Percentiles rank a stretch among this genome's conserved stretches.
These are phyloP conservation scores for Cataglyphis hispanica DNA, from an alignment of 1,140 invertebrate genomes.

Conservation along the genomic window DNA sequence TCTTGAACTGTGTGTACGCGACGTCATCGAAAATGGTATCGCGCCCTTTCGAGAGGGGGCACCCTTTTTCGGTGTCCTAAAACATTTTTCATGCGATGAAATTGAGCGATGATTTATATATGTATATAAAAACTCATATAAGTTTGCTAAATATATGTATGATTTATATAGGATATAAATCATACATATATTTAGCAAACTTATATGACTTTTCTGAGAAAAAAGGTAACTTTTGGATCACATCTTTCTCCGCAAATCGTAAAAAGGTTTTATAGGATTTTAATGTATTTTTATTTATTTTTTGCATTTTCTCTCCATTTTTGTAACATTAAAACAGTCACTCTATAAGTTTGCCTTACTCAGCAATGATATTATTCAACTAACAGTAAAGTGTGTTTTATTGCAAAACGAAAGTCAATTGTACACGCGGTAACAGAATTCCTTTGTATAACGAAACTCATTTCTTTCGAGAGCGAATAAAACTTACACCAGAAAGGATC, in stretches of 20 bases:
- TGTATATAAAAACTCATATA: conserved; percentile 2
- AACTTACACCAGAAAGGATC: conserved; percentile 3
- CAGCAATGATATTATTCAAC: neutral
- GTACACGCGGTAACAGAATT: neutral
- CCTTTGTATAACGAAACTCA: neutral
- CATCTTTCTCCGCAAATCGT: neutral
- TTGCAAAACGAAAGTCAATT: conserved; percentile 15
- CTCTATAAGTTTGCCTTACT: neutral
- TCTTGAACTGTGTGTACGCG: neutral
- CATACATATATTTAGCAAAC: neutral
- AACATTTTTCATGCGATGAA: neutral
- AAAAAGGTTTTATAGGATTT: neutral
- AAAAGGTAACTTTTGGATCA: conserved; percentile 19
- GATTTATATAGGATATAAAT: no score
- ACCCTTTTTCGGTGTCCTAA: neutral
- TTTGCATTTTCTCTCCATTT: neutral
- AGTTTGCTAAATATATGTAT: neutral
- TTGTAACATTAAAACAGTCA: neutral
- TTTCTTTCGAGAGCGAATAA: neutral
- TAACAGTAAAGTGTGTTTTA: neutral
- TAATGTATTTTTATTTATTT: neutral
- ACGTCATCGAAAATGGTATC: neutral
- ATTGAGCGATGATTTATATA: conserved; percentile 40
- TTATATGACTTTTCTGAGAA: neutral
- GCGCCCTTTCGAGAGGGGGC: neutral